Percentiles rank a stretch among this genome's conserved stretches.
Conservation (phyloP, 2,113 vertebrate genomes). For the Collichthys lucidus region DNA sequence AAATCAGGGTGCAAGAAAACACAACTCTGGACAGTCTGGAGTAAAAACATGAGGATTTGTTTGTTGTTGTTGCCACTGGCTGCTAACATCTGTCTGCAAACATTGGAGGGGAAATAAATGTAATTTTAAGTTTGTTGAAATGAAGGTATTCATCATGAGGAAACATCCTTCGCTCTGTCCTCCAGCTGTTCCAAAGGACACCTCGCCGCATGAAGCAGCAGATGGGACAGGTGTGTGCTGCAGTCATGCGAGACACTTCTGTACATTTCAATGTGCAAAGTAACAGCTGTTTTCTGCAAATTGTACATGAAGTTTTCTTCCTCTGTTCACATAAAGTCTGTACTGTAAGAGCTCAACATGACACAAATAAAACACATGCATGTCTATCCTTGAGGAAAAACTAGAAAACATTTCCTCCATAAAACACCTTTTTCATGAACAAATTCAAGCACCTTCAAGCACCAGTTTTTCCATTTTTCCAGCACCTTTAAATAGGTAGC, state of each 20-base stretch:
- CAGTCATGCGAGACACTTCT: neutral
- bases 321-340: neutral
- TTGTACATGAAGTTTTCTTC: neutral
- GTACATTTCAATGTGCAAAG: neutral
- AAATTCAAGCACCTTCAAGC: too few species aligned
- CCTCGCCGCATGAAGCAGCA: neutral
- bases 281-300: slow-evolving; percentile 11
- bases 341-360: neutral
- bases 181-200: neutral
- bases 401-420: too few species aligned
- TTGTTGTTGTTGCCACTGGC: neutral
- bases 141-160: neutral
- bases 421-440: too few species aligned
- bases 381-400: too few species aligned
- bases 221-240: slow-evolving; percentile 22
- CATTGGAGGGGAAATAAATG: neutral
- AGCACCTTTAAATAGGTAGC: too few species aligned
- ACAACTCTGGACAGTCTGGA: neutral
- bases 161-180: neutral
- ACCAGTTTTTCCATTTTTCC: too few species aligned
- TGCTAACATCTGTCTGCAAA: neutral
- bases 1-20: neutral
- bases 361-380: neutral
- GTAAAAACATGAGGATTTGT: neutral
- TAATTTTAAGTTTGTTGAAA: neutral